Conservation (phyloP, 1,140 invertebrate genomes). For the Trypoxylus dichotomus region DNA sequence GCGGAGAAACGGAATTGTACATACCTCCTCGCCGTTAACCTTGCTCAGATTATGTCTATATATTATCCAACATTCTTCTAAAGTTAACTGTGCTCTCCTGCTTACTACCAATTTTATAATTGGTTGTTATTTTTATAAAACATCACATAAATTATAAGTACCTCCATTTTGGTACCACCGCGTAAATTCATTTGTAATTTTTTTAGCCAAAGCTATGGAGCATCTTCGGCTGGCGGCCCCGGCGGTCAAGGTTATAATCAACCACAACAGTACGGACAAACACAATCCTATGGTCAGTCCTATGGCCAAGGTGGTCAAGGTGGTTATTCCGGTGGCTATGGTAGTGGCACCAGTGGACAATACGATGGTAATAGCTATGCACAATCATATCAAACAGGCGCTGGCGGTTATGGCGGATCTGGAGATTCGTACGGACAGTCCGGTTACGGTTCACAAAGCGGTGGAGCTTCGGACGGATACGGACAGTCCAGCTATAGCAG, state of each 20-base stretch:
- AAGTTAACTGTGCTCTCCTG: too few species aligned
- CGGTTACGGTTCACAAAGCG: neutral
- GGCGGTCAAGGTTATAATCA: slow-evolving; percentile 24
- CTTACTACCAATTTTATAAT: too few species aligned
- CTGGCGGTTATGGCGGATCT: slow-evolving; percentile 18
- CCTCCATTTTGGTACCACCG: too few species aligned
- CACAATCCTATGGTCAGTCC: slow-evolving; percentile 18
- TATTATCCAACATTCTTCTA: too few species aligned
- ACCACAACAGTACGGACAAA: slow-evolving; percentile 21
- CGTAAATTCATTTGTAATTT: too few species aligned
- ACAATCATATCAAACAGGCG: slow-evolving; percentile 23
- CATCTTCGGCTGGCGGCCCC: neutral
- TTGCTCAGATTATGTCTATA: too few species aligned
- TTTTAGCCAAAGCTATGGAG: slow-evolving; percentile 18
- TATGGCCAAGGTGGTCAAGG: slow-evolving; percentile 16
- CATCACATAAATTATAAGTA: too few species aligned
- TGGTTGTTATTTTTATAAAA: too few species aligned
- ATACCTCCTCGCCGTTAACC: too few species aligned
- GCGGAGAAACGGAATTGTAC: too few species aligned
- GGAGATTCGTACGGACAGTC: slow-evolving; percentile 18
- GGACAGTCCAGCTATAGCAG: slow-evolving; percentile 24
- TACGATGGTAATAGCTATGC: slow-evolving; percentile 20
- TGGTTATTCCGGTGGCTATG: slow-evolving; percentile 19
- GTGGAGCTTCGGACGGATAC: slow-evolving; percentile 15
- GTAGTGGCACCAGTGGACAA: slow-evolving; percentile 4